Conservation (phyloP, 2,113 vertebrate genomes). For the Alethe diademata region DNA sequence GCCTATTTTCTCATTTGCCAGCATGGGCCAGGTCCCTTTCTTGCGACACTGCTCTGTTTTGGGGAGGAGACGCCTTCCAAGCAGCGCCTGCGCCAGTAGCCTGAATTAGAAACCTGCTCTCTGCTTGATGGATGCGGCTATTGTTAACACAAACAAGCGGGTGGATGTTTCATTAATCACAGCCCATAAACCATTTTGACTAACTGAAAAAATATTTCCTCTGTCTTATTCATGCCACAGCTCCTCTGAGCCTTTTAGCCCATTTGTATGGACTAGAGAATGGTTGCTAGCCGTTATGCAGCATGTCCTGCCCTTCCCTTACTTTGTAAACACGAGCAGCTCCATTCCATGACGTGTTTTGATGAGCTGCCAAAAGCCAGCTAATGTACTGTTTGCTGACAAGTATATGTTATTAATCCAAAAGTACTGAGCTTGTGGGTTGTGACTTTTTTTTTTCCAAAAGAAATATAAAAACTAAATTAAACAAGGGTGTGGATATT, state of each 20-base stretch:
- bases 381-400: slow-evolving; percentile 80
- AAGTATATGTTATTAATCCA: slow-evolving; percentile 70
- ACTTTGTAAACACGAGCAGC: slow-evolving; percentile 69
- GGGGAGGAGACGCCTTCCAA: not conserved
- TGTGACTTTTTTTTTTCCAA: not conserved
- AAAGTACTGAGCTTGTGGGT: slow-evolving; percentile 55
- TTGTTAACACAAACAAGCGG: not conserved
- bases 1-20: not conserved
- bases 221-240: not conserved
- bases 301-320: slow-evolving; percentile 62
- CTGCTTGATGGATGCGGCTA: slow-evolving; percentile 18
- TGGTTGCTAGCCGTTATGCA: slow-evolving; percentile 57
- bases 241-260: slow-evolving; percentile 17
- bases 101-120: not conserved
- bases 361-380: slow-evolving; percentile 75
- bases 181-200: slow-evolving; percentile 45
- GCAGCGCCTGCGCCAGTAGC: not conserved
- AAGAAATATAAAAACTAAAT: slow-evolving; percentile 56
- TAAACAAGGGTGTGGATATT: slow-evolving; percentile 67
- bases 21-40: rapidly evolving
- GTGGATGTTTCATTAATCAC: slow-evolving; percentile 51
- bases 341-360: slow-evolving; percentile 71
- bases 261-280: not conserved
- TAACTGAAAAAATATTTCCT: slow-evolving; percentile 52
- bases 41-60: not conserved